A percentile compares a stretch with the other conserved stretches of the same genome.
phyloP scores from a whole-genome alignment of 2,797 vertebrate species.

The Euphonia xanthogaster region DNA sequence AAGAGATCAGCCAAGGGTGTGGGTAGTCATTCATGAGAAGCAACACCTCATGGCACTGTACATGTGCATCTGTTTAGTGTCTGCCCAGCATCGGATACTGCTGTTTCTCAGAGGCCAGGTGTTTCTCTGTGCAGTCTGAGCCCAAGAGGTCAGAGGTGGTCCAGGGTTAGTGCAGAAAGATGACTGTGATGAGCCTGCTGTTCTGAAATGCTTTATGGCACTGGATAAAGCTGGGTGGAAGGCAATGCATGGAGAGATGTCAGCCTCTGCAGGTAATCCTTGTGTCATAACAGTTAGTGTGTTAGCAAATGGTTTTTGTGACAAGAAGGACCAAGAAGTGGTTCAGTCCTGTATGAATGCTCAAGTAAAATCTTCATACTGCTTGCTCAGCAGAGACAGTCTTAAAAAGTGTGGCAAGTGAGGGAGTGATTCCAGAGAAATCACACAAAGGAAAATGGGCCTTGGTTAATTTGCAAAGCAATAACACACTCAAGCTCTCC shows the following conservation, averaged over 20 bases:
- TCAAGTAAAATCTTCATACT: not conserved
- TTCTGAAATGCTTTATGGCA: not conserved
- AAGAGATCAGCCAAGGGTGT: not conserved
- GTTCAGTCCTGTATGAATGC: not conserved
- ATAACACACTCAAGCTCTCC: not conserved
- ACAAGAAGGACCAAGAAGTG: not conserved
- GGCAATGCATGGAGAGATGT: not conserved
- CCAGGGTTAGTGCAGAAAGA: not conserved
- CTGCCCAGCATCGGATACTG: not conserved
- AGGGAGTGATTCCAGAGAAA: not conserved
- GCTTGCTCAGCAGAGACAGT: not conserved
- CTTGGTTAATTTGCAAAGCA: not conserved
- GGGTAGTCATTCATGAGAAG: not conserved
- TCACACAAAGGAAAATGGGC: not conserved
- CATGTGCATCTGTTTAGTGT: not conserved
- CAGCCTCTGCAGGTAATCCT: not conserved
- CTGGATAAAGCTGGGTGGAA: not conserved
- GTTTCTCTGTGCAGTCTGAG: not conserved
- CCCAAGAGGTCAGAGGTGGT: accelerated
- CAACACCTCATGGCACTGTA: not conserved
- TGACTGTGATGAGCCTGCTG: not conserved
- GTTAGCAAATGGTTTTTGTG: not conserved
- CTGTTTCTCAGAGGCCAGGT: not conserved
- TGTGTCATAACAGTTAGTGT: not conserved
- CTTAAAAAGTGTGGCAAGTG: not conserved